These are phyloP conservation scores for Rhopilema esculentum DNA, from an alignment of 30 jellyfish, hydroid and myxozoan species.

Conservation along the genomic window DNA sequence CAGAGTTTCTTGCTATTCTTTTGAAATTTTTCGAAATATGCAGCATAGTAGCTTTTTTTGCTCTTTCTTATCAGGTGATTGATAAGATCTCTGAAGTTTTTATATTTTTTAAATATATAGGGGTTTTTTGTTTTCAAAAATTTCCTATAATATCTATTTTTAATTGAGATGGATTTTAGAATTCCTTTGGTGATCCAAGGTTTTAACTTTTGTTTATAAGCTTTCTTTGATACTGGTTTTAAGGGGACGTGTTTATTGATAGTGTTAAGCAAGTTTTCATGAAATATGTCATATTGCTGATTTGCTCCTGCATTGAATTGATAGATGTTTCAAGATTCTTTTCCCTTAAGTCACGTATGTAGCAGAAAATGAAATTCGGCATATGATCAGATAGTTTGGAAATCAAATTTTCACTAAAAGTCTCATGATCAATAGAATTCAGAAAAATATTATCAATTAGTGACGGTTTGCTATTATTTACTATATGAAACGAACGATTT, in stretches of 20 bases:
- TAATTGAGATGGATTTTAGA: slow-evolving; percentile 3
- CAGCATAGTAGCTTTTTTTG: slow-evolving; percentile 4
- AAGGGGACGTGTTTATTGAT: slow-evolving; percentile 39
- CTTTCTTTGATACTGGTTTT: slow-evolving; percentile 11
- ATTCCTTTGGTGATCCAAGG: slow-evolving; percentile 42
- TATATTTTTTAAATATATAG: background rate
- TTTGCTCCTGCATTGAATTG: slow-evolving; percentile 19
- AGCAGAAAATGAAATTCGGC: slow-evolving; percentile 41
- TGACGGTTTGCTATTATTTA: slow-evolving; percentile 24
- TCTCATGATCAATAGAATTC: slow-evolving; percentile 27
- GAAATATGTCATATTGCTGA: slow-evolving; percentile 33
- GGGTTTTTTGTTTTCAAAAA: background rate
- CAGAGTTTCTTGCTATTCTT: slow-evolving; percentile 6
- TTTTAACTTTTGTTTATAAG: background rate
- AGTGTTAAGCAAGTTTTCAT: slow-evolving; percentile 14
- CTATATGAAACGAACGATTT: no score
- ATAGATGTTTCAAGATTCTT: background rate
- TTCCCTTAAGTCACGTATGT: slow-evolving; percentile 27
- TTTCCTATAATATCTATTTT: slow-evolving; percentile 5
- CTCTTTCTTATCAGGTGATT: slow-evolving; percentile 15
- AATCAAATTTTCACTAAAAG: slow-evolving; percentile 15
- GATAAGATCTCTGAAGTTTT: slow-evolving; percentile 9
- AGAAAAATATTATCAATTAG: slow-evolving; percentile 36
- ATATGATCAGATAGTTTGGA: slow-evolving; percentile 38
- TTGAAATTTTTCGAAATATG: background rate